Base-by-base conservation (phyloP, 2,888 invertebrate genomes). In the Drosophila recens region DNA sequence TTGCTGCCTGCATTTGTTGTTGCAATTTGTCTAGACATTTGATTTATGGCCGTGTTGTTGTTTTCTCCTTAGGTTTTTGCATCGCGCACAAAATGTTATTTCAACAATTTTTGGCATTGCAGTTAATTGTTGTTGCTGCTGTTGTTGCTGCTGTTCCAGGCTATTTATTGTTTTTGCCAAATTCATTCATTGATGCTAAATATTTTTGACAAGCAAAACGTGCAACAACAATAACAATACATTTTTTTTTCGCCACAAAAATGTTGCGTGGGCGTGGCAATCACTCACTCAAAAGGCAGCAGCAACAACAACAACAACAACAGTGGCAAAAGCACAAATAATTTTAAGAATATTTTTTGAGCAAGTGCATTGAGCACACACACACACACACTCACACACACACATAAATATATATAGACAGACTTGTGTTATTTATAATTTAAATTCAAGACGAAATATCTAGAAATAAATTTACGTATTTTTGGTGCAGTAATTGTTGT, bases 11-110 rank as follows among this genome's bases (percentile, higher is more conserved):
- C 53, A 64, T 56, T 63, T 71, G 56, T 70, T 67, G 67, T 45
- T 74, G 80, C 66, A 77, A 80, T 74, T 76, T 77, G 89, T 86
- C 89, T 83, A 86, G 80, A 88, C 89, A 52, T 45, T 79, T 82
- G 79, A 82, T 87, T 86, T 75, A 82, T 85, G 67, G 38, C 62
- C 68, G 64, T 67, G 58, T 66, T 72, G 46, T 54, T 67, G 27
- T 17, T 42, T 8, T 42, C 20, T 3, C 17, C 54, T 43, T 17
- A 10, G 42, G 17, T 42, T 42, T 43, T 43, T 43, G 43, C 43
- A 43, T 5, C 11, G 20, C 43, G 20, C 43, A 20, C 27, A 43
- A 11, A 43, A 48, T 63, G 34, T 51, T 75, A 71, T 62, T 77
- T 72, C 48, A 48, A 57, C 33, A 52, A 65, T 46, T 72, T 72